Evolutionary conservation across 1,140 invertebrate species (phyloP).

Genomic region (Drosophila tropicalis): DNA sequence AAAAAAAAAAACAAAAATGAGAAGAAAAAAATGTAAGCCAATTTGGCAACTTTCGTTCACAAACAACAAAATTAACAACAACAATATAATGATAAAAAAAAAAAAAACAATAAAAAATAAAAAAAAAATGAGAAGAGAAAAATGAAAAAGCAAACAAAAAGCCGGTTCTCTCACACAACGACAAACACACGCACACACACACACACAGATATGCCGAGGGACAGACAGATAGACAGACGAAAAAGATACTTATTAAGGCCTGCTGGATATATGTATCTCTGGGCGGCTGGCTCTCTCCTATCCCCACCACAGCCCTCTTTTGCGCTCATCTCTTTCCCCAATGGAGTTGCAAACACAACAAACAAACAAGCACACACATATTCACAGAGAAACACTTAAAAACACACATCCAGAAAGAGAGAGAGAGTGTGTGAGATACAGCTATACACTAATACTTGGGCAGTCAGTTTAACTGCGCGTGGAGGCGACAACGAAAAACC

Average conservation of each 20-base stretch:
- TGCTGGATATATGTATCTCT: conserved; percentile 12
- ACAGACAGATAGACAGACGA: conserved; percentile 5
- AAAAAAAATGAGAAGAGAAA: conserved; percentile 40
- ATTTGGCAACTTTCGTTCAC: conserved; percentile 70
- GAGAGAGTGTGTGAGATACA: conserved; percentile 35
- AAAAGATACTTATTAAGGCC: conserved; percentile 22
- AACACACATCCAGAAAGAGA: conserved; percentile 8
- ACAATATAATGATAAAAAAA: conserved; percentile 18
- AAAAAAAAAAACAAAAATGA: conserved; percentile 2
- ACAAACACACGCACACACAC: conserved; percentile 12
- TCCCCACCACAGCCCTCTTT: neutral
- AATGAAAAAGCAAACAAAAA: conserved; percentile 74
- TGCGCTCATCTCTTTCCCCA: conserved; percentile 11
- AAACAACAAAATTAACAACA: conserved; percentile 60
- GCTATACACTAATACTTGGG: conserved; percentile 15
- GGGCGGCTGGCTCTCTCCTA: neutral
- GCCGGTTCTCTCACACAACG: conserved; percentile 59
- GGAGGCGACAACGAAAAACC: conserved; percentile 19
- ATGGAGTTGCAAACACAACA: conserved; percentile 24
- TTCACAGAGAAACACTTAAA: conserved; percentile 38
- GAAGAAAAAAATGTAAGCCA: conserved; percentile 32
- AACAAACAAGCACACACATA: conserved; percentile 17
- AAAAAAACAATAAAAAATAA: conserved; percentile 25
- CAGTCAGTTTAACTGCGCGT: conserved; percentile 20
- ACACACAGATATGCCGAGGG: conserved; percentile 14